Percentiles rank a stretch among this genome's conserved stretches.
These are phyloP conservation scores for Sphaerophoria rueppellii DNA, from an alignment of 2,888 invertebrate species.

Conservation along the genomic window DNA sequence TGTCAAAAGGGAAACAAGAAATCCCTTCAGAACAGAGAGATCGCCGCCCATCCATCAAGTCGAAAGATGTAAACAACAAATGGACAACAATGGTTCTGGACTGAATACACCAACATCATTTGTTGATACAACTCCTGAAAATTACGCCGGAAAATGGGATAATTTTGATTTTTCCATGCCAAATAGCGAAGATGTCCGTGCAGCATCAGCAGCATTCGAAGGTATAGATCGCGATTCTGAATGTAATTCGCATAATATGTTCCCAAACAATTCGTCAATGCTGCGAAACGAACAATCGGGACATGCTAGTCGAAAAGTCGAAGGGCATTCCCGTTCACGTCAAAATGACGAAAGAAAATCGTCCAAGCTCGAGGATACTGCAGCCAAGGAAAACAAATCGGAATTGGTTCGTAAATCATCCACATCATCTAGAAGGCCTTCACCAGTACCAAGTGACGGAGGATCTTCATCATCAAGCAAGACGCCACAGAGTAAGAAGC, in stretches of 20 bases:
- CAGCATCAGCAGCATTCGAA: not conserved
- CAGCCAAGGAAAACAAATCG: constrained; percentile 62
- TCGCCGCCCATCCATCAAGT: constrained; percentile 75
- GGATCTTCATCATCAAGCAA: constrained; percentile 75
- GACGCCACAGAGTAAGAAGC: constrained; percentile 83
- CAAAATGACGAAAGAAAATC: constrained; percentile 42
- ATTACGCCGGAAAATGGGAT: constrained; percentile 86
- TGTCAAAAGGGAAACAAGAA: constrained; percentile 78
- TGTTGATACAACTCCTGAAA: constrained; percentile 84
- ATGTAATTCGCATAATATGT: constrained; percentile 38
- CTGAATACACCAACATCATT: constrained; percentile 71
- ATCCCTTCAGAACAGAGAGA: constrained; percentile 27
- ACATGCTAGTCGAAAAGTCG: constrained; percentile 47
- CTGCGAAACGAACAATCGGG: constrained; percentile 46
- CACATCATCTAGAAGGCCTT: constrained; percentile 84
- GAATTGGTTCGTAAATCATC: constrained; percentile 76
- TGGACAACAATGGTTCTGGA: constrained; percentile 77
- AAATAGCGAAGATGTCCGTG: constrained; percentile 60
- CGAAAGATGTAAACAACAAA: constrained; percentile 82
- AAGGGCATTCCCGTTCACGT: constrained; percentile 29
- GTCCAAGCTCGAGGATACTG: constrained; percentile 32
- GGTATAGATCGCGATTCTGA: constrained; percentile 56
- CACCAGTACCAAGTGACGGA: constrained; percentile 56
- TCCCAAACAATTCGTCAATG: constrained; percentile 37
- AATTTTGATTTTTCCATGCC: constrained; percentile 69